phyloP scores from a whole-genome alignment of 2,797 vertebrate genomes.

The Girardinus metallicus region DNA sequence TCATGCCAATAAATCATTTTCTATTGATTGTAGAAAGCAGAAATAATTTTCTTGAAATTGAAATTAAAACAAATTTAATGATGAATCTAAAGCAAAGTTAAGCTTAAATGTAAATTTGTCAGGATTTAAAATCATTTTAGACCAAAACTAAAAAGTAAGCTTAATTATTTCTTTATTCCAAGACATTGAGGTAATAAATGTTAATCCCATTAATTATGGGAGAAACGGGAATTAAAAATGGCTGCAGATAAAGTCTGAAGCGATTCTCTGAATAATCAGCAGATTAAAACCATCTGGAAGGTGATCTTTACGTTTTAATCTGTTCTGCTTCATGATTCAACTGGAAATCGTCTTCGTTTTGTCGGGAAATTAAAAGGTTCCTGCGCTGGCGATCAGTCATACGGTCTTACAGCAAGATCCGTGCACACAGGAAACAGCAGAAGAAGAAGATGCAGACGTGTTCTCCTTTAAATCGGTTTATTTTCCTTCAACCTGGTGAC shows the following conservation, averaged over 20 bases:
- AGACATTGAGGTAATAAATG: neutral
- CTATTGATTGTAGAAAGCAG: neutral
- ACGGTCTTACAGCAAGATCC: constrained; percentile 3
- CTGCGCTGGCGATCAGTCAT: constrained; percentile 8
- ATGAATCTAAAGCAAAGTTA: neutral
- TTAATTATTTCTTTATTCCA: neutral
- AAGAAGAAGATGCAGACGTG: constrained; percentile 15
- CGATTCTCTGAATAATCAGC: neutral
- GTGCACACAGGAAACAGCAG: constrained; percentile 12
- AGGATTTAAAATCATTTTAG: neutral
- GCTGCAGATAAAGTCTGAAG: neutral
- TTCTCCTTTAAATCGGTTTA: constrained; percentile 32
- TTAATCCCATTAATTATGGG: neutral
- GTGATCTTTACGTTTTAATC: neutral
- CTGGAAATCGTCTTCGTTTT: neutral
- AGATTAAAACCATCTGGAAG: neutral
- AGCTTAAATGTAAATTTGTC: neutral
- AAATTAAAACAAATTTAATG: neutral
- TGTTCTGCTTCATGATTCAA: neutral
- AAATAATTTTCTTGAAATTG: neutral
- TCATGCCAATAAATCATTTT: neutral
- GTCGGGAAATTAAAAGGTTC: neutral
- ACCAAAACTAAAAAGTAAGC: neutral
- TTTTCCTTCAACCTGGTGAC: constrained; percentile 21
- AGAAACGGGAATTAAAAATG: neutral